phyloP scores from a whole-genome alignment of 2,888 invertebrate genomes.

The Tortricodes alternella region DNA sequence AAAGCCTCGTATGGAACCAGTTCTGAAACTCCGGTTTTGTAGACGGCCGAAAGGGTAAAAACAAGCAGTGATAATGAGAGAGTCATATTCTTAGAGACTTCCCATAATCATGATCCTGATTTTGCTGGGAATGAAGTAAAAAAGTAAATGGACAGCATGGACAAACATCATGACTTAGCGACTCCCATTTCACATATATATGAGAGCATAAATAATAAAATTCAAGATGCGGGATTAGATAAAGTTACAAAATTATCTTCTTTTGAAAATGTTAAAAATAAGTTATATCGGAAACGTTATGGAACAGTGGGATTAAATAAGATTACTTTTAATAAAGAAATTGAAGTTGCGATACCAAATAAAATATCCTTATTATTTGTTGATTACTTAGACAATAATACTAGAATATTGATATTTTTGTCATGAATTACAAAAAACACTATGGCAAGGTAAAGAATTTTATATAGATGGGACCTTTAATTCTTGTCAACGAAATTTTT shows the following conservation, averaged over 20 bases:
- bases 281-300: neutral
- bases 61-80: too few relatives aligned
- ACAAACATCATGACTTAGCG: slow-evolving; percentile 17
- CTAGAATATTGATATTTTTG: neutral
- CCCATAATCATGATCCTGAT: slow-evolving; percentile 4
- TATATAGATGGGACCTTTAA: neutral
- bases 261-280: neutral
- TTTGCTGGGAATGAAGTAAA: slow-evolving; percentile 20
- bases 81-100: neutral
- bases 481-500: slow-evolving; percentile 5
- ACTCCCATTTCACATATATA: slow-evolving; percentile 6
- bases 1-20: too few relatives aligned
- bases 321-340: too few relatives aligned
- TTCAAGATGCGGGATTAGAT: too few relatives aligned
- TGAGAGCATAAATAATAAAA: too few relatives aligned
- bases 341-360: too few relatives aligned
- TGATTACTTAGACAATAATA: neutral
- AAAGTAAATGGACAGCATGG: slow-evolving; percentile 18
- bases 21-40: too few relatives aligned
- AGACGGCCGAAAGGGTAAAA: too few relatives aligned
- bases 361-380: neutral
- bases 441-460: neutral
- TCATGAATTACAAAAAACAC: neutral
- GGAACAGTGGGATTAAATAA: too few relatives aligned
- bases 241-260: too few relatives aligned